Conservation (phyloP, 2,113 vertebrate species). For the Chrysochloris asiatica region DNA sequence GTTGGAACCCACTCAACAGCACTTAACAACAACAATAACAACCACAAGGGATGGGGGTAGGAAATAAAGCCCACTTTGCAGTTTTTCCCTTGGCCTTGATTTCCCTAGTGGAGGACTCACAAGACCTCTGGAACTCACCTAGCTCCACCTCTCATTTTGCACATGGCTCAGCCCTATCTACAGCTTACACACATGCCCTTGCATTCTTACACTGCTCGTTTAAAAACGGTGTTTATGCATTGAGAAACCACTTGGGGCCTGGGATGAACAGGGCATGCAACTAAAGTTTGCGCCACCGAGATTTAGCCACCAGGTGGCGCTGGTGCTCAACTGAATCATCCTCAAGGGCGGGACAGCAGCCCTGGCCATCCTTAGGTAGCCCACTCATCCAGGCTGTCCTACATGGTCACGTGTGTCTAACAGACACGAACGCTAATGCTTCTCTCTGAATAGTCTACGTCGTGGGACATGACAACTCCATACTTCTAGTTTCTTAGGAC, state of each 20-base stretch:
- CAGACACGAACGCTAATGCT: no score
- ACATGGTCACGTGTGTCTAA: fast-evolving
- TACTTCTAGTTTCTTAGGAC: background rate
- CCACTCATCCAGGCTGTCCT: background rate
- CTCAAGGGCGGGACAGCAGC: background rate
- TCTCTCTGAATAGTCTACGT: background rate
- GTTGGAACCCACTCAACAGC: no score
- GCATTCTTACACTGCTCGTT: background rate
- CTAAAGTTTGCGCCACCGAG: background rate
- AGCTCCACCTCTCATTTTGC: background rate
- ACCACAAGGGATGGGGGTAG: background rate
- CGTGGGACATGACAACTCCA: background rate
- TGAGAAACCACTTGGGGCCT: background rate
- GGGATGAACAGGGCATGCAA: background rate
- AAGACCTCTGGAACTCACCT: background rate
- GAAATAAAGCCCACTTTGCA: background rate
- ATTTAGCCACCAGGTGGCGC: constrained; percentile 61
- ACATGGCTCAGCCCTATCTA: background rate
- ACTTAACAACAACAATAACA: no score
- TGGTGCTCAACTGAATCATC: background rate
- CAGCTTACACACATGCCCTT: background rate
- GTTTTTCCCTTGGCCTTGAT: background rate
- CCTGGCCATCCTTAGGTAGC: background rate
- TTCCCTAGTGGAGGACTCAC: background rate
- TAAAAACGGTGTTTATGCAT: background rate